Percentiles rank a stretch among this genome's conserved stretches.
Evolutionary conservation across 2,888 invertebrate genomes (phyloP).

Genomic region (Eurytoma californica): DNA sequence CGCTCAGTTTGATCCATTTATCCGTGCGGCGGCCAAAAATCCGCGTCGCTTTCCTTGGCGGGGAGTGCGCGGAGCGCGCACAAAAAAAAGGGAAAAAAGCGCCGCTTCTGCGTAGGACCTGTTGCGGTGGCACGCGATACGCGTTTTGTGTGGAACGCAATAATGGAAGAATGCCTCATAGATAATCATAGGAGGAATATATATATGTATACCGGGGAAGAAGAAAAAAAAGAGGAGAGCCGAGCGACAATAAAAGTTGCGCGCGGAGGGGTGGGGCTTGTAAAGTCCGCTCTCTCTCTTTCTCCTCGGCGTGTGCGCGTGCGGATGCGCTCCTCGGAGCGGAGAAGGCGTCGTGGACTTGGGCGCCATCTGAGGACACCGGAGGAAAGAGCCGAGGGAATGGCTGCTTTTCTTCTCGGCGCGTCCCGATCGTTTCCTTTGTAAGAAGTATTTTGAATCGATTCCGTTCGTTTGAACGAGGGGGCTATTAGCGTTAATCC

Average conservation of each 20-base stretch:
- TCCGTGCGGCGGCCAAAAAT: conserved; percentile 19
- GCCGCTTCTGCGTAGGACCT: conserved; percentile 48
- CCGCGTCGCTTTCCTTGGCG: conserved; percentile 8
- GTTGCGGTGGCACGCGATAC: conserved; percentile 48
- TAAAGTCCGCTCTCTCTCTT: background rate
- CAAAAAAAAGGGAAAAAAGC: conserved; percentile 5
- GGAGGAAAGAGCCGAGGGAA: background rate
- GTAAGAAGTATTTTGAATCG: no score
- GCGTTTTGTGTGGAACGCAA: conserved; percentile 65
- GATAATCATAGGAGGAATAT: conserved; percentile 63
- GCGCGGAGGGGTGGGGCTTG: conserved; percentile 16
- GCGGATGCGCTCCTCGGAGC: background rate
- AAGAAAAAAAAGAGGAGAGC: conserved; percentile 36
- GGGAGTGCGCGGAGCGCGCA: background rate
- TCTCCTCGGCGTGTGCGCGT: background rate
- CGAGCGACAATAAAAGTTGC: conserved; percentile 24
- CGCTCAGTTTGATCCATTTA: conserved; percentile 55
- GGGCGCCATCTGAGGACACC: conserved; percentile 48
- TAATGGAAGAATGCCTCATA: conserved; percentile 71
- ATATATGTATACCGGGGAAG: conserved; percentile 5
- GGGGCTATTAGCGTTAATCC: no score
- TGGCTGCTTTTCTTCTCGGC: conserved; percentile 34
- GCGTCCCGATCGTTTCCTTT: background rate
- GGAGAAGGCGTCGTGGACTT: conserved; percentile 17
- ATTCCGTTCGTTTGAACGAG: no score